These are phyloP conservation scores for Anas platyrhynchos DNA, from an alignment of 2,113 vertebrate species.

Conservation along the genomic window DNA sequence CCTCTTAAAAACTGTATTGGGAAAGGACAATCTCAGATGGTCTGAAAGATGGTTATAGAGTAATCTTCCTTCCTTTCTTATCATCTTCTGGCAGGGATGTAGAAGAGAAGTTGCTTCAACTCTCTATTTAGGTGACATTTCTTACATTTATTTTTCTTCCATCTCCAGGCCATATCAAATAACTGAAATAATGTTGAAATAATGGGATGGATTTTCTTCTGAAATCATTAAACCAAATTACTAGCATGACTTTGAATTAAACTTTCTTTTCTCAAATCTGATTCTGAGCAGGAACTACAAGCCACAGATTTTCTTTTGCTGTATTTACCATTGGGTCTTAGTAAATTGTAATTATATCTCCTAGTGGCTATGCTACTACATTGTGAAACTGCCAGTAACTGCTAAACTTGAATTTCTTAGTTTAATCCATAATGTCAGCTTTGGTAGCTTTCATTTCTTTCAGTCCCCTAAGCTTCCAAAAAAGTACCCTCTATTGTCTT, in stretches of 20 bases:
- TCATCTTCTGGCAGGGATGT: background rate
- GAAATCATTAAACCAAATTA: background rate
- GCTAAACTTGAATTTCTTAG: background rate
- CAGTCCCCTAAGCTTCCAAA: background rate
- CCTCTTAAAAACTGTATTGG: background rate
- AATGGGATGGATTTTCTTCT: background rate
- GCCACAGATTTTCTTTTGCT: background rate
- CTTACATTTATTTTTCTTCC: background rate
- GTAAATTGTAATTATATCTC: background rate
- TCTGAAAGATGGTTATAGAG: background rate
- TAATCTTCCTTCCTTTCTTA: background rate
- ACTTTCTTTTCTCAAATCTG: background rate
- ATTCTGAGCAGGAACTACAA: background rate
- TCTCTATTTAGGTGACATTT: background rate
- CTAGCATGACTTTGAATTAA: background rate
- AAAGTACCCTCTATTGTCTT: background rate
- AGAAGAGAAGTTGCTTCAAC: background rate
- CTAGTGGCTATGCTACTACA: background rate
- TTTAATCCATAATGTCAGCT: background rate
- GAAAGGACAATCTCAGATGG: slow-evolving; percentile 18
- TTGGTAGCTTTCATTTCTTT: background rate
- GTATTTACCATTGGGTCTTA: background rate
- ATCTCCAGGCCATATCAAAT: background rate
- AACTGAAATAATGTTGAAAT: background rate
- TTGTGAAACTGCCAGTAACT: background rate